Evolutionary conservation across 2,113 vertebrate genomes (phyloP).

Genomic region (Dasypus novemcinctus): DNA sequence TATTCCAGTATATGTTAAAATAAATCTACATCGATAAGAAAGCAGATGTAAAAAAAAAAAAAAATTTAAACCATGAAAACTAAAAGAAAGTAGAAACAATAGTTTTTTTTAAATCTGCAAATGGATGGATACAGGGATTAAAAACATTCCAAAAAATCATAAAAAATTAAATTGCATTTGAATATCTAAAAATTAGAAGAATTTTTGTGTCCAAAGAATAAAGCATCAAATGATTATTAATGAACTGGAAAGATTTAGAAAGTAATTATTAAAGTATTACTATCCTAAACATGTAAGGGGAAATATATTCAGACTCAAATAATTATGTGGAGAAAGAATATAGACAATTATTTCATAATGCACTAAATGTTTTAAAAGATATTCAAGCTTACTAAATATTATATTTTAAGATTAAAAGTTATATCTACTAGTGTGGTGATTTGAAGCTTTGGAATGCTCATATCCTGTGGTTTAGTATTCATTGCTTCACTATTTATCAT

Average conservation of each 20-base stretch:
- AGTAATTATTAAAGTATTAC: not conserved
- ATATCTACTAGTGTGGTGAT: not conserved
- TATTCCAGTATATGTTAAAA: slow-evolving; percentile 2
- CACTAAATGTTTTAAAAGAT: not conserved
- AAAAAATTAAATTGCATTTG: not conserved
- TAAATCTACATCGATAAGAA: not conserved
- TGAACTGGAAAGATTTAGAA: not conserved
- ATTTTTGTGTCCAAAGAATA: not conserved
- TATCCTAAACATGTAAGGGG: not conserved
- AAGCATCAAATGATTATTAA: not conserved
- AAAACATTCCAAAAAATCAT: not conserved
- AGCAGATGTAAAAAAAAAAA: not conserved
- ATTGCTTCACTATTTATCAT: not conserved
- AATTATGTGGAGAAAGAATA: not conserved
- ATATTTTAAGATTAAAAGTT: not conserved
- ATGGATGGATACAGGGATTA: not conserved
- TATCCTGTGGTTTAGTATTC: not conserved
- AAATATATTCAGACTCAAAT: not conserved
- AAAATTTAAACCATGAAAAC: not conserved
- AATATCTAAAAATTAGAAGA: not conserved
- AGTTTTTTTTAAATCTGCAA: not conserved
- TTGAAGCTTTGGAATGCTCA: not conserved
- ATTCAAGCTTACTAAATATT: not conserved
- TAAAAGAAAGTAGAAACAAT: not conserved
- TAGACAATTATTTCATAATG: not conserved